Conservation (phyloP, 2,113 vertebrate genomes). For the Perccottus glenii region DNA sequence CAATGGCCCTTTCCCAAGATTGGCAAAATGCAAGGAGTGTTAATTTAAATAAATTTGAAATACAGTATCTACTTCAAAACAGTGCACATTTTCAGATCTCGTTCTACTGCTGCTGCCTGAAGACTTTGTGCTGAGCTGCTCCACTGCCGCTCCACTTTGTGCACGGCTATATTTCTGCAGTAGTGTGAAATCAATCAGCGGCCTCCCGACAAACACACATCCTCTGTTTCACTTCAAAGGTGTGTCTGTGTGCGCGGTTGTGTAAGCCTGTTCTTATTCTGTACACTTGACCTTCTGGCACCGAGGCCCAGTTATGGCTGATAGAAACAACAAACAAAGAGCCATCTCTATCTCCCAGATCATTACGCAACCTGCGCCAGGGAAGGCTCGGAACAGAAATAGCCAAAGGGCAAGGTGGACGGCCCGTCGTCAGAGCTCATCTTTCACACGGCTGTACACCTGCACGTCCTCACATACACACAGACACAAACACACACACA, state of each 20-base stretch:
- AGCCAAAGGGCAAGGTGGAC: conserved; percentile 80
- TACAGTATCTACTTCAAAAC: not conserved
- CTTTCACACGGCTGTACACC: conserved; percentile 73
- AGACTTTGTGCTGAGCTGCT: conserved; percentile 32
- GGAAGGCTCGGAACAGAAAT: conserved; percentile 68
- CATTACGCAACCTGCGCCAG: conserved; percentile 70
- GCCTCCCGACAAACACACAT: conserved; percentile 46
- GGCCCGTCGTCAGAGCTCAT: conserved; percentile 70
- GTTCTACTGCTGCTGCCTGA: not conserved
- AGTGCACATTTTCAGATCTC: not conserved
- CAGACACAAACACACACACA: not conserved
- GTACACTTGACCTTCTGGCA: conserved; percentile 74
- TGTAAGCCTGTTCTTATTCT: conserved; percentile 73
- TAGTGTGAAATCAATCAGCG: conserved; percentile 66
- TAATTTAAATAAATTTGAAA: no score
- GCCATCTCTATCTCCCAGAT: conserved; percentile 70
- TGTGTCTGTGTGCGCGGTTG: conserved; percentile 63
- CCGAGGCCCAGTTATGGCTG: conserved; percentile 72
- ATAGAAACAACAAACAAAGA: conserved; percentile 75
- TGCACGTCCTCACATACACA: conserved; percentile 45
- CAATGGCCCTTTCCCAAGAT: no score
- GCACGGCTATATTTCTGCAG: conserved; percentile 43
- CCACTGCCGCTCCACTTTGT: no score
- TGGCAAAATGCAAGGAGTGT: no score
- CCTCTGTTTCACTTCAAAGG: conserved; percentile 65